A percentile compares a stretch with the other conserved stretches of the same genome.
These are phyloP conservation scores for Calonectris borealis DNA, from an alignment of 2,113 vertebrate species.

Conservation along the genomic window DNA sequence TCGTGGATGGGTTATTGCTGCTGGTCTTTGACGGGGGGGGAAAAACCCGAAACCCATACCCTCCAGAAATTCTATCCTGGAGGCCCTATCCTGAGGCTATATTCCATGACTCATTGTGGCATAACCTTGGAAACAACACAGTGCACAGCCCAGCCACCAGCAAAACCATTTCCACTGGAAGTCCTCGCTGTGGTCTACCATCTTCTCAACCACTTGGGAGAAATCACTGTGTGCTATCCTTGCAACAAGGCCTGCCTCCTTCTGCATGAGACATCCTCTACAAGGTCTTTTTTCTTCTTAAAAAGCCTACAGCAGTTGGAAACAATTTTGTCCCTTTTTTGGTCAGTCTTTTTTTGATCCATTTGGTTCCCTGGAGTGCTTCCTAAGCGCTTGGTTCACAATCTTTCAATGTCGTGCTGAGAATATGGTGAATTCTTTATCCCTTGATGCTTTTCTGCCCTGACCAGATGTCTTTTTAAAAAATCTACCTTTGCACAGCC, in stretches of 20 bases:
- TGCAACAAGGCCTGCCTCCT: neutral
- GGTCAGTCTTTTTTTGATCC: neutral
- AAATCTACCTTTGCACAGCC: neutral
- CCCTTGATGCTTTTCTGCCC: neutral
- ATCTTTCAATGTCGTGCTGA: neutral
- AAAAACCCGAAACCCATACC: neutral
- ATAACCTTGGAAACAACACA: neutral
- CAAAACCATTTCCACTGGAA: neutral
- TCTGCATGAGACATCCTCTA: neutral
- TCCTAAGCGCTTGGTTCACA: neutral
- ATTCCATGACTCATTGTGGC: neutral
- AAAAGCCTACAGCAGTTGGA: neutral
- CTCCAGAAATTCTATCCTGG: neutral
- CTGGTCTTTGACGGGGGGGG: rapidly evolving
- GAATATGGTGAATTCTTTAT: neutral
- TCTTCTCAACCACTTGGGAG: neutral
- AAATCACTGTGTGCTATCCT: neutral
- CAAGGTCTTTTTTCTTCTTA: neutral
- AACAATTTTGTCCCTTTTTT: neutral
- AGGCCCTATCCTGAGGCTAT: neutral
- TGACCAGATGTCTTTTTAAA: neutral
- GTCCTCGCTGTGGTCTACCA: neutral
- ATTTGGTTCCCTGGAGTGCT: neutral
- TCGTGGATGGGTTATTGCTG: neutral
- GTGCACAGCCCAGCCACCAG: neutral